phyloP scores from a whole-genome alignment of 2,113 vertebrate species.

The Rafetus swinhoei region DNA sequence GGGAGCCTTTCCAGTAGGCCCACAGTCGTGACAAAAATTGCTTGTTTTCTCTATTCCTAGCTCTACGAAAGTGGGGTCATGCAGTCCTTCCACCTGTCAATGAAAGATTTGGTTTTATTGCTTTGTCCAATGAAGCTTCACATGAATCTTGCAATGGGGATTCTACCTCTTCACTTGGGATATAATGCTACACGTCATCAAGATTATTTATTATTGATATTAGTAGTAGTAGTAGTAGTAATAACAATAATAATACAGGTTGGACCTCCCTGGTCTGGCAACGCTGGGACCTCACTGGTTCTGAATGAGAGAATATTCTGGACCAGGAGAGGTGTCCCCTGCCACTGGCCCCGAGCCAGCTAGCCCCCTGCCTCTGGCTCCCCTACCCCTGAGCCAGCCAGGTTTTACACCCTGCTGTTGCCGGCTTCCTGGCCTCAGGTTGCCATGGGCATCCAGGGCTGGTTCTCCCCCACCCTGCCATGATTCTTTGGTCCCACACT shows the following conservation, averaged over 20 bases:
- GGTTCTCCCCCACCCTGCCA: too few species aligned
- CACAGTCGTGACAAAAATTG: neutral
- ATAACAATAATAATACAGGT: neutral
- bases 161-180: neutral
- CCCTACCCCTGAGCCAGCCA: too few species aligned
- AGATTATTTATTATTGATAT: neutral
- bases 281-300: too few species aligned
- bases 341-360: too few species aligned
- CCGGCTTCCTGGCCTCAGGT: too few species aligned
- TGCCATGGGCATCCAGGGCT: too few species aligned
- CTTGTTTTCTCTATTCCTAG: neutral
- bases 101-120: neutral
- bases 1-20: neutral
- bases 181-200: neutral
- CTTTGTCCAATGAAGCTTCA: neutral
- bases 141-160: neutral
- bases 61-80: neutral
- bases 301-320: too few species aligned
- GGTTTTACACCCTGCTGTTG: too few species aligned
- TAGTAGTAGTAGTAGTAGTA: neutral
- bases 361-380: too few species aligned
- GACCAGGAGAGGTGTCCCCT: too few species aligned
- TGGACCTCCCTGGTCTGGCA: too few species aligned
- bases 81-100: neutral
- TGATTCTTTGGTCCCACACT: too few species aligned